Percentiles rank a stretch among this genome's conserved stretches.
Conservation (phyloP, 2,888 invertebrate genomes). For the Stenoptilia bipunctidactyla region DNA sequence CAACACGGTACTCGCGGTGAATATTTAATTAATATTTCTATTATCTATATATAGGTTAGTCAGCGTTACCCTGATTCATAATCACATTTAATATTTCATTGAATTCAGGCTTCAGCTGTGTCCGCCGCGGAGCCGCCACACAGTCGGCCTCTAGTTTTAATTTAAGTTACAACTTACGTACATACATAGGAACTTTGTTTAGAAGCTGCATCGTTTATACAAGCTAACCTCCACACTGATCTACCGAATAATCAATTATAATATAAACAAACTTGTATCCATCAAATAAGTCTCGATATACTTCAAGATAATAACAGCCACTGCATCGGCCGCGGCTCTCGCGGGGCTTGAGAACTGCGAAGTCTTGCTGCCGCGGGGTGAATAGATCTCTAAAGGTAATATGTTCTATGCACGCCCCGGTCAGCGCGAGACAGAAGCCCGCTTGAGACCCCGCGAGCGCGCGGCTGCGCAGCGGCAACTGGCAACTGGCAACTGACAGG, state of each 20-base stretch:
- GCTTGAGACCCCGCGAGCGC: too few relatives aligned
- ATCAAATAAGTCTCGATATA: constrained; percentile 47
- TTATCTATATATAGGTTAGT: constrained; percentile 19
- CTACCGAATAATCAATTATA: constrained; percentile 58
- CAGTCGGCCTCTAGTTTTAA: constrained; percentile 54
- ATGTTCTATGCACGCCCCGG: too few relatives aligned
- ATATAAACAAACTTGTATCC: constrained; percentile 47
- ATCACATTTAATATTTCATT: constrained; percentile 40
- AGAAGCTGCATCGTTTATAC: constrained; percentile 72
- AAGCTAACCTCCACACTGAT: constrained; percentile 69
- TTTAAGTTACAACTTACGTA: constrained; percentile 68
- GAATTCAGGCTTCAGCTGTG: constrained; percentile 32
- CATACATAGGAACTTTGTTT: constrained; percentile 72
- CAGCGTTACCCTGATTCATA: constrained; percentile 52
- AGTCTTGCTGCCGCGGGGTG: too few relatives aligned
- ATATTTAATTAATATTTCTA: background rate
- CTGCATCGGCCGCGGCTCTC: too few relatives aligned
- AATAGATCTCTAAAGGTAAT: too few relatives aligned
- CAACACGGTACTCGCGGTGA: background rate
- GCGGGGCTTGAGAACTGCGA: too few relatives aligned
- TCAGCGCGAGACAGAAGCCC: too few relatives aligned
- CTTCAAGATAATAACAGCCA: constrained; percentile 37
- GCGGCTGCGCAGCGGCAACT: too few relatives aligned
- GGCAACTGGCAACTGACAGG: too few relatives aligned
- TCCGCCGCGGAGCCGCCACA: constrained; percentile 36